Conservation (phyloP, 1,140 invertebrate species). For the Phocides pigmalion region DNA sequence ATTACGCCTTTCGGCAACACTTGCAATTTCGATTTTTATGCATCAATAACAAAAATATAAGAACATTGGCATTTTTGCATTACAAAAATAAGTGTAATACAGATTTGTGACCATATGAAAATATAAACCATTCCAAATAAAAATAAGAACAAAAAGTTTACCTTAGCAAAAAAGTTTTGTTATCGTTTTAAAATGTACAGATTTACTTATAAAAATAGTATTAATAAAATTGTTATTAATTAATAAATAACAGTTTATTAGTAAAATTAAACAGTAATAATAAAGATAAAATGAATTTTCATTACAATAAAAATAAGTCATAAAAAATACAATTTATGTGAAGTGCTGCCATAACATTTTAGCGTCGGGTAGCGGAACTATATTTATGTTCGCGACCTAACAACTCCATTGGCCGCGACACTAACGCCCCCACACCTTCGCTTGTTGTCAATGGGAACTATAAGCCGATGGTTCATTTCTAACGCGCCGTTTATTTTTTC, state of each 20-base stretch:
- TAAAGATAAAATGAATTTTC: background rate
- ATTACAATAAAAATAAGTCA: conserved; percentile 15
- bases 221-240: background rate
- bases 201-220: background rate
- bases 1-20: conserved; percentile 40
- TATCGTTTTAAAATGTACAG: background rate
- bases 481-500: conserved; percentile 70
- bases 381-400: conserved; percentile 18
- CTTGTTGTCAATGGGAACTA: conserved; percentile 61
- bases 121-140: no score
- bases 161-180: no score
- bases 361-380: conserved; percentile 77
- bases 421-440: conserved; percentile 50
- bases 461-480: conserved; percentile 74
- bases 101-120: no score
- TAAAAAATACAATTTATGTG: conserved; percentile 23
- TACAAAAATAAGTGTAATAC: no score
- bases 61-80: background rate
- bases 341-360: conserved; percentile 56
- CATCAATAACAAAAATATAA: background rate
- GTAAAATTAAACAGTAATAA: background rate
- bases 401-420: conserved; percentile 36
- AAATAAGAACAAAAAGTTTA: no score
- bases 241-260: background rate
- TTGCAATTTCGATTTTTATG: conserved; percentile 29